These are phyloP conservation scores for Drosophila melanica DNA, from an alignment of 1,140 invertebrate genomes.

Conservation along the genomic window DNA sequence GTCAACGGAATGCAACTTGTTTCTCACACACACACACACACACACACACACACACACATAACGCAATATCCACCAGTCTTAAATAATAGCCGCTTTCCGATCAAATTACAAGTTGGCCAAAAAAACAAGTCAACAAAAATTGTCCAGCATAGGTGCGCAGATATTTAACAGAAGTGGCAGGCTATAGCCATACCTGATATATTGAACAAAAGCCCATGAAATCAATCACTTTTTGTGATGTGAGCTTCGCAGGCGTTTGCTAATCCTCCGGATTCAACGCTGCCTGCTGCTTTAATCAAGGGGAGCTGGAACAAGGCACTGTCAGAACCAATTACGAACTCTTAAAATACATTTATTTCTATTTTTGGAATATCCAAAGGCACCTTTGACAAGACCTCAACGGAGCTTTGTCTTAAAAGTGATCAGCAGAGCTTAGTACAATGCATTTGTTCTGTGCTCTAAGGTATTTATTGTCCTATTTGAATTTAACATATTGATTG, in stretches of 20 bases:
- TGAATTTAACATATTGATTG: too few relatives aligned
- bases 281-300: constrained; percentile 15
- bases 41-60: constrained; percentile 32
- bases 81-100: constrained; percentile 35
- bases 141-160: constrained; percentile 35
- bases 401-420: neutral
- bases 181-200: neutral
- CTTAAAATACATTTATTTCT: neutral
- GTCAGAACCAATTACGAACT: constrained; percentile 69
- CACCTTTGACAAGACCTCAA: neutral
- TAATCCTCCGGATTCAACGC: constrained; percentile 39
- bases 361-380: constrained; percentile 19
- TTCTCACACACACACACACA: constrained; percentile 53
- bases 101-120: constrained; percentile 47
- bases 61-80: constrained; percentile 30
- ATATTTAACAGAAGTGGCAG: constrained; percentile 16
- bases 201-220: constrained; percentile 1
- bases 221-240: constrained; percentile 47
- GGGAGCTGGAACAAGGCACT: constrained; percentile 21
- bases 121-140: constrained; percentile 62
- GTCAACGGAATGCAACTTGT: constrained; percentile 83
- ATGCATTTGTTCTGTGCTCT: too few relatives aligned
- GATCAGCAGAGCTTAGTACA: too few relatives aligned
- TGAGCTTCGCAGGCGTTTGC: constrained; percentile 4
- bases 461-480: too few relatives aligned